These are phyloP conservation scores for Plebejus anna DNA, from an alignment of 2,888 invertebrate genomes.

Conservation along the genomic window DNA sequence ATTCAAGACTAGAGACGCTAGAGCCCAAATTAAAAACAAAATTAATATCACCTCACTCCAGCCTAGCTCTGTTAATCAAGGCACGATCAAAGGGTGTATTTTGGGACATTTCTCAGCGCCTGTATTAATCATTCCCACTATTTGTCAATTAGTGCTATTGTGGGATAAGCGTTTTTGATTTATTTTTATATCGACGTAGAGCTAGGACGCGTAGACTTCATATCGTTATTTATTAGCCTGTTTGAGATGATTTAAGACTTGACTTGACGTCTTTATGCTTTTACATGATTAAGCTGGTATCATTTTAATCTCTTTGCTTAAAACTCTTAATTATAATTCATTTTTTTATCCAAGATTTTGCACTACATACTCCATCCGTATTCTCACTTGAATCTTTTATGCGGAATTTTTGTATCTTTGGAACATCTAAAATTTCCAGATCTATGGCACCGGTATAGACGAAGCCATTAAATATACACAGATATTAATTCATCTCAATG, in stretches of 20 bases:
- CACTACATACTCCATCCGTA: no score
- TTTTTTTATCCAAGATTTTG: no score
- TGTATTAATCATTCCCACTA: conserved; percentile 78
- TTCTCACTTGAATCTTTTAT: not conserved
- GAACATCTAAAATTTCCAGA: conserved; percentile 9
- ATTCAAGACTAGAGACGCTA: conserved; percentile 54
- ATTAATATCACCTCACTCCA: conserved; percentile 70
- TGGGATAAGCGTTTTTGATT: conserved; percentile 71
- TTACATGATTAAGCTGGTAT: not conserved
- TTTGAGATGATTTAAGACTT: conserved; percentile 24
- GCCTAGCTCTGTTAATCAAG: conserved; percentile 71
- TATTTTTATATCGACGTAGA: conserved; percentile 55
- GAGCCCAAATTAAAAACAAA: conserved; percentile 71
- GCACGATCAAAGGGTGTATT: conserved; percentile 74
- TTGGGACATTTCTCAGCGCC: conserved; percentile 67
- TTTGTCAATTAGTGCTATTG: conserved; percentile 79
- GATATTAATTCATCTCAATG: conserved; percentile 37
- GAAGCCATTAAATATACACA: conserved; percentile 37
- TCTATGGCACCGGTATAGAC: conserved; percentile 30
- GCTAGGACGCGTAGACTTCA: conserved; percentile 29
- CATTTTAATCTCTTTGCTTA: not conserved
- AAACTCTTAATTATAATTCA: not conserved
- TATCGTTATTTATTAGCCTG: conserved; percentile 25
- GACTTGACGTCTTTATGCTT: not conserved
- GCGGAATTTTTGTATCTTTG: not conserved